phyloP scores from a whole-genome alignment of 2,797 vertebrate species.

The Cynopterus sphinx region DNA sequence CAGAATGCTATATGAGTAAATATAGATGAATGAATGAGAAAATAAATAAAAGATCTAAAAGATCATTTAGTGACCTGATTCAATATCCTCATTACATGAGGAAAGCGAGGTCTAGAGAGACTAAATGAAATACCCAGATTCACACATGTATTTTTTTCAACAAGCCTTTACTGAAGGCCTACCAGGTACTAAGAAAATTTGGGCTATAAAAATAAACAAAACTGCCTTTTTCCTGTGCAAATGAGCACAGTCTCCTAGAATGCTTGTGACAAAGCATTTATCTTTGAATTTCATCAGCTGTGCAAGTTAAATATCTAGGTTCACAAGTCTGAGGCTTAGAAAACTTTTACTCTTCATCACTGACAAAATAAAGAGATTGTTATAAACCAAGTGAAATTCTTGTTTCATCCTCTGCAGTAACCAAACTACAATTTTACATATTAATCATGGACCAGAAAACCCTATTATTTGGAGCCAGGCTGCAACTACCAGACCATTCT shows the following conservation, averaged over 20 bases:
- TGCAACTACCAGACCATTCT: background rate
- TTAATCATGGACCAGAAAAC: background rate
- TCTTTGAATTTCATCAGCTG: background rate
- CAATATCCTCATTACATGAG: background rate
- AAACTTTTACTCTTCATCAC: slow-evolving; percentile 23
- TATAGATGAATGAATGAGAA: background rate
- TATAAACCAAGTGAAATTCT: background rate
- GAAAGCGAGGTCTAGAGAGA: background rate
- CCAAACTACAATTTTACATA: background rate
- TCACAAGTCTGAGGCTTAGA: background rate
- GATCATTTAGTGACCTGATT: background rate
- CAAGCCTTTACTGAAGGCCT: background rate
- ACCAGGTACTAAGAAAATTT: background rate
- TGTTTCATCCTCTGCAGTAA: background rate
- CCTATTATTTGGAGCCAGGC: background rate
- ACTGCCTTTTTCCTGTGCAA: background rate
- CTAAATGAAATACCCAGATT: background rate
- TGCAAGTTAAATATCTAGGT: background rate
- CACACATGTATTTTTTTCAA: background rate
- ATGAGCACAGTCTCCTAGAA: background rate
- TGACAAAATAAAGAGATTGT: slow-evolving; percentile 29
- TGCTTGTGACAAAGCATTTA: background rate
- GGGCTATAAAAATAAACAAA: background rate
- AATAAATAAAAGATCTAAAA: background rate
- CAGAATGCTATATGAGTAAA: background rate